Conservation (phyloP, 2,113 vertebrate genomes). For the Neogobius melanostomus region DNA sequence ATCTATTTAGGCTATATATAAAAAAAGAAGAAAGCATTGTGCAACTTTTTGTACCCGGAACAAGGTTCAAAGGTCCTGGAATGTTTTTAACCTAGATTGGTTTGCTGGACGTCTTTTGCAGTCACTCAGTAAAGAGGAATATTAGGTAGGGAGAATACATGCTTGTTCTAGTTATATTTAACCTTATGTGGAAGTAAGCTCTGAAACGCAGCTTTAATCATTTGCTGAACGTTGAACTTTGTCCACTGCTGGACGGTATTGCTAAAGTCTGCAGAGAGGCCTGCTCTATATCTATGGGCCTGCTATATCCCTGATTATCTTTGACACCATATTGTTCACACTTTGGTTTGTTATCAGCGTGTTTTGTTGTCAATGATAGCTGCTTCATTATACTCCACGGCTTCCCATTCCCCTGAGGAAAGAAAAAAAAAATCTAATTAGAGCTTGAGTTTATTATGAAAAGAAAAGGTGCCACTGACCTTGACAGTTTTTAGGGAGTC, state of each 20-base stretch:
- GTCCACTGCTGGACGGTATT: conserved; percentile 25
- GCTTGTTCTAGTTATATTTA: not conserved
- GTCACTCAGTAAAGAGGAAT: no score
- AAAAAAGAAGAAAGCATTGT: not conserved
- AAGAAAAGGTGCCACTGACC: conserved; percentile 45
- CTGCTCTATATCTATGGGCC: not conserved
- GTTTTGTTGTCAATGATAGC: not conserved
- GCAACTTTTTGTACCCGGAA: not conserved
- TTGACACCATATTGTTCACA: not conserved
- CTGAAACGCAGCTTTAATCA: conserved; percentile 36
- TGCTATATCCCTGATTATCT: not conserved
- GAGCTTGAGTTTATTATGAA: not conserved
- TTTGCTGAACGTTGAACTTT: conserved; percentile 61
- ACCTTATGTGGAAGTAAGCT: not conserved
- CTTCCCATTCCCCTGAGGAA: conserved; percentile 20
- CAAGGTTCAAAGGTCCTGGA: no score
- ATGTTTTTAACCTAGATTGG: not conserved
- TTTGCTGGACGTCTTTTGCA: not conserved
- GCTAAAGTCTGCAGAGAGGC: not conserved
- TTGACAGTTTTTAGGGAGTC: conserved; percentile 46
- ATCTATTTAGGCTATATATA: no score
- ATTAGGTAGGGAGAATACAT: not conserved
- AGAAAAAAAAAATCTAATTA: conserved; percentile 43
- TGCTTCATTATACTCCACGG: conserved; percentile 15
- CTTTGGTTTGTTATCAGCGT: not conserved